phyloP scores from a whole-genome alignment of 2,888 invertebrate species.

The Apodemia zela region DNA sequence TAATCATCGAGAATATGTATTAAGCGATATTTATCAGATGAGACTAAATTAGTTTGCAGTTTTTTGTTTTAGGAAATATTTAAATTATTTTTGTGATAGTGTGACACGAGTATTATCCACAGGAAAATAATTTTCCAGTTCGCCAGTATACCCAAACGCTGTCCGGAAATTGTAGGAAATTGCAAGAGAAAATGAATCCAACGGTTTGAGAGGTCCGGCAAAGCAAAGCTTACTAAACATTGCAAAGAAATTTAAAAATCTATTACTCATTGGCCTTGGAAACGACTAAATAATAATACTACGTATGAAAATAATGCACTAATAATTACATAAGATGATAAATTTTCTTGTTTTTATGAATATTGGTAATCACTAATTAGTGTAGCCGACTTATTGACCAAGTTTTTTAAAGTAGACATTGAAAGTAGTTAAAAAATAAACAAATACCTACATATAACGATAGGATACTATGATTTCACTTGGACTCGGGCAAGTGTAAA shows the following conservation, averaged over 20 bases:
- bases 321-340: neutral
- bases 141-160: constrained; percentile 64
- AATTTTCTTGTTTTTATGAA: no score
- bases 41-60: neutral
- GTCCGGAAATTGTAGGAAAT: constrained; percentile 80
- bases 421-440: neutral
- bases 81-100: constrained; percentile 33
- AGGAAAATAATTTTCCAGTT: constrained; percentile 67
- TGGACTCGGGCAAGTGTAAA: constrained; percentile 33
- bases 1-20: neutral
- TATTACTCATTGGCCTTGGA: no score
- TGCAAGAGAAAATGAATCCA: constrained; percentile 78
- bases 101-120: constrained; percentile 41
- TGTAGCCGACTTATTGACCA: neutral
- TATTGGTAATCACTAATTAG: no score
- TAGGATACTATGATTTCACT: neutral
- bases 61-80: constrained; percentile 26
- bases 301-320: neutral
- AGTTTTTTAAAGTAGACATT: neutral
- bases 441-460: neutral
- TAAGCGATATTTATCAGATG: neutral
- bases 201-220: constrained; percentile 64
- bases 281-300: neutral
- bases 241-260: constrained; percentile 19
- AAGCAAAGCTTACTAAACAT: constrained; percentile 36